These are phyloP conservation scores for Melieria crassipennis DNA, from an alignment of 2,888 invertebrate species.

Conservation along the genomic window DNA sequence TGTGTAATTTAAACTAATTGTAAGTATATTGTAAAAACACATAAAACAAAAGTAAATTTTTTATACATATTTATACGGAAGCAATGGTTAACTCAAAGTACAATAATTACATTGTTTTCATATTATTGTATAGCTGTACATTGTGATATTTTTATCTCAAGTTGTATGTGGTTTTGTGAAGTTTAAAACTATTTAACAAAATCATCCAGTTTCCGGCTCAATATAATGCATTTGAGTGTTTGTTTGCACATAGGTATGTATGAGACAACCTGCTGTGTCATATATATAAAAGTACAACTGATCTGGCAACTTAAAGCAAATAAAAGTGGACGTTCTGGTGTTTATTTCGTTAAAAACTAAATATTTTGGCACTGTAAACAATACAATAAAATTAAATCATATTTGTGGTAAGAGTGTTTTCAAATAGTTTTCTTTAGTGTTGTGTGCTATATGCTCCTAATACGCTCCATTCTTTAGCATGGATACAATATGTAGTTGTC, in stretches of 20 bases:
- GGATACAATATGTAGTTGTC: too few relatives aligned
- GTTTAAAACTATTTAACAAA: conserved; percentile 34
- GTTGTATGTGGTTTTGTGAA: conserved; percentile 23
- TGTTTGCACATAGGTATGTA: conserved; percentile 3
- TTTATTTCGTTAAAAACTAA: conserved; percentile 48
- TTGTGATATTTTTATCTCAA: conserved; percentile 11
- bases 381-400: conserved; percentile 40
- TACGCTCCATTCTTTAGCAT: too few relatives aligned
- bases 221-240: conserved; percentile 1
- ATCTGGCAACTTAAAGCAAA: neutral
- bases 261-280: neutral
- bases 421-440: neutral
- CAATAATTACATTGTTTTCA: neutral
- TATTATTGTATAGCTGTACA: conserved; percentile 1
- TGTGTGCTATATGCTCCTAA: too few relatives aligned
- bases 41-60: conserved; percentile 10
- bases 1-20: neutral
- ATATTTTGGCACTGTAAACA: conserved; percentile 60
- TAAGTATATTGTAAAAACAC: conserved; percentile 3
- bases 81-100: neutral
- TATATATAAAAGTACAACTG: conserved; percentile 7
- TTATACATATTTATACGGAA: neutral
- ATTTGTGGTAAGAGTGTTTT: neutral
- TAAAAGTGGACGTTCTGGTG: conserved; percentile 14
- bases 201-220: conserved; percentile 10